A percentile compares a stretch with the other conserved stretches of the same genome.
Evolutionary conservation across 2,888 invertebrate genomes (phyloP).

Genomic region (Argyresthia goedartella): DNA sequence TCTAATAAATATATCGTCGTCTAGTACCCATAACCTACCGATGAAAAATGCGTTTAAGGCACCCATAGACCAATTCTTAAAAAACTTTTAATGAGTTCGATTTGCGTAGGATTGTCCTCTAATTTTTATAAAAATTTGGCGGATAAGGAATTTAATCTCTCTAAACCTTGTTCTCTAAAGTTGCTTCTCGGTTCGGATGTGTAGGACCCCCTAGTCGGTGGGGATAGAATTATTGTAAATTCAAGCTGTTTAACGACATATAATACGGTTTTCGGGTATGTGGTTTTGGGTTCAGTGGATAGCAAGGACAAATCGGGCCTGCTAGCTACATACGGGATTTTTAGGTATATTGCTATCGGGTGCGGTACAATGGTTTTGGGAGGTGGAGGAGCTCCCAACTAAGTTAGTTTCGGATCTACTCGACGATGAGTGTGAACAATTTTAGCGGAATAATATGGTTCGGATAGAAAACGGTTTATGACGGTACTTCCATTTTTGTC

Average conservation of each 20-base stretch:
- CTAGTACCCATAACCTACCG: no score
- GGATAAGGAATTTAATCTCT: no score
- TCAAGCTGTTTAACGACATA: neutral
- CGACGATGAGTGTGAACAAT: no score
- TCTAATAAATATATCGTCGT: no score
- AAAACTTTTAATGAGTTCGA: no score
- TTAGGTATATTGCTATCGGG: neutral
- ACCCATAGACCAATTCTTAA: no score
- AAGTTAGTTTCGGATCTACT: neutral
- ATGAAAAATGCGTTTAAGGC: no score
- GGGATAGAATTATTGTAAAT: neutral
- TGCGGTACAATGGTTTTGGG: slow-evolving; percentile 6
- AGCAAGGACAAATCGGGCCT: neutral
- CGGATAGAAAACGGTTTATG: no score
- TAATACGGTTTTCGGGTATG: neutral
- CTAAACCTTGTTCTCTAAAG: neutral
- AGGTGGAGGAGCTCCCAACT: neutral
- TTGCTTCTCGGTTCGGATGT: neutral
- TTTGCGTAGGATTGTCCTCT: no score
- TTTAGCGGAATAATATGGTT: no score
- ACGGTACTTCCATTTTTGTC: no score
- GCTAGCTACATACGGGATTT: neutral
- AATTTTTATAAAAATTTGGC: no score
- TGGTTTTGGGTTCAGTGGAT: neutral
- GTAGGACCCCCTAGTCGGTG: neutral